phyloP scores from a whole-genome alignment of 2,797 vertebrate genomes.

The Falco biarmicus region DNA sequence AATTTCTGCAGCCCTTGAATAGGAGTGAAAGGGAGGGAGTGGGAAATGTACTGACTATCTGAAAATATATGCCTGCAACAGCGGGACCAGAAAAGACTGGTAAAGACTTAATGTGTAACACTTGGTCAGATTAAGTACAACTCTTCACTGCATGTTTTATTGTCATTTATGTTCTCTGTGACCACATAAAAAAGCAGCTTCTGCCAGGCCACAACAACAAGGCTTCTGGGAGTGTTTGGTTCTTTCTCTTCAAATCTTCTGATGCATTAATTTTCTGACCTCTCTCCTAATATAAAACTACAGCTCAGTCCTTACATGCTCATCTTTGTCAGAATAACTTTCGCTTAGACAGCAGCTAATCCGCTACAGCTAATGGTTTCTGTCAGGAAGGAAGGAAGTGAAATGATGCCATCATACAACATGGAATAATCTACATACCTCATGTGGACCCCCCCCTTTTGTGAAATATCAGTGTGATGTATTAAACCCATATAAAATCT shows the following conservation, averaged over 20 bases:
- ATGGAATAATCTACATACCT: neutral
- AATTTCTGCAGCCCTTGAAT: neutral
- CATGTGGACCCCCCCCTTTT: neutral
- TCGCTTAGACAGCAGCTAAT: neutral
- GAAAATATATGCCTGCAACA: neutral
- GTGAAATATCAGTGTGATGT: neutral
- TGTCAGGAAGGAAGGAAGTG: slow-evolving; percentile 14
- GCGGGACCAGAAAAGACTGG: neutral
- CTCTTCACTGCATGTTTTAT: neutral
- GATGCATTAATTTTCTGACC: neutral
- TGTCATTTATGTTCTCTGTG: neutral
- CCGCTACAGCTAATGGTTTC: slow-evolving; percentile 1
- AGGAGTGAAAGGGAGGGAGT: neutral
- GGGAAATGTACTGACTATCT: neutral
- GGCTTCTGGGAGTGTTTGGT: neutral
- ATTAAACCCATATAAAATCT: neutral
- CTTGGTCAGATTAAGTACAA: slow-evolving; percentile 6
- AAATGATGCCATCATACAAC: neutral
- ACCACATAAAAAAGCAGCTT: slow-evolving; percentile 16
- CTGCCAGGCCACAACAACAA: neutral
- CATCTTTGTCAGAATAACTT: slow-evolving; percentile 15
- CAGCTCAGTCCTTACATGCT: neutral
- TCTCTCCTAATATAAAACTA: slow-evolving; percentile 22
- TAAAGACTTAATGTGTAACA: neutral
- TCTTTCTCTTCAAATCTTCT: neutral